These are phyloP conservation scores for Cantharis flavilabris DNA, from an alignment of 2,888 invertebrate genomes.

Conservation along the genomic window DNA sequence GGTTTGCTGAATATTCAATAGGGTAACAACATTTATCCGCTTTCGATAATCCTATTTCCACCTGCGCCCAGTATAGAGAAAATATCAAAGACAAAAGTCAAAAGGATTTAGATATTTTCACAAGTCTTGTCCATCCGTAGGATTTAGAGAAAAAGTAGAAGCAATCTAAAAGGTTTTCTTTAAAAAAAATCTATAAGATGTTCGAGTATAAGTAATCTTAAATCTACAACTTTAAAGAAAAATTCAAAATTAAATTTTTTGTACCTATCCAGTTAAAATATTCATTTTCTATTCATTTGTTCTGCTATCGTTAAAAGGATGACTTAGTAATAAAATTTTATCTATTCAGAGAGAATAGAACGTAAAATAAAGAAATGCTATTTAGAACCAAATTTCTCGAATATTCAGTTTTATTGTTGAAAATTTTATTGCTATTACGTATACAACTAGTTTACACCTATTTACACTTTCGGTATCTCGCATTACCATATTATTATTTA, in stretches of 20 bases:
- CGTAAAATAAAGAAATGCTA: conserved; percentile 18
- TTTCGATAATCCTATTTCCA: conserved; percentile 20
- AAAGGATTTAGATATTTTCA: conserved; percentile 5
- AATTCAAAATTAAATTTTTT: not conserved
- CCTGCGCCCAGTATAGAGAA: conserved; percentile 11
- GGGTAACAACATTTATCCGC: conserved; percentile 19
- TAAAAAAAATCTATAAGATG: not conserved
- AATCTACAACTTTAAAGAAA: conserved; percentile 3
- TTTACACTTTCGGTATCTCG: not conserved
- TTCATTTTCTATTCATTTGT: conserved; percentile 10
- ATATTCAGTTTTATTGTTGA: conserved; percentile 22
- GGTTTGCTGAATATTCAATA: conserved; percentile 19
- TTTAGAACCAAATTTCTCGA: conserved; percentile 26
- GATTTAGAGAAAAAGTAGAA: not conserved
- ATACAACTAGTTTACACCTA: not conserved
- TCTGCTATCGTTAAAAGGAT: conserved; percentile 4
- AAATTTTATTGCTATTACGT: conserved; percentile 13
- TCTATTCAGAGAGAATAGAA: conserved; percentile 17
- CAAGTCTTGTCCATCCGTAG: not conserved
- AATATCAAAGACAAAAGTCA: conserved; percentile 14
- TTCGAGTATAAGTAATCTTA: conserved; percentile 7
- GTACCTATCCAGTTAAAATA: not conserved
- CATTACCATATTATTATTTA: not conserved
- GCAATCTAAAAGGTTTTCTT: not conserved
- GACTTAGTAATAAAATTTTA: conserved; percentile 24